These are phyloP conservation scores for Chrysolina haemoptera DNA, from an alignment of 2,888 invertebrate genomes.

Conservation along the genomic window DNA sequence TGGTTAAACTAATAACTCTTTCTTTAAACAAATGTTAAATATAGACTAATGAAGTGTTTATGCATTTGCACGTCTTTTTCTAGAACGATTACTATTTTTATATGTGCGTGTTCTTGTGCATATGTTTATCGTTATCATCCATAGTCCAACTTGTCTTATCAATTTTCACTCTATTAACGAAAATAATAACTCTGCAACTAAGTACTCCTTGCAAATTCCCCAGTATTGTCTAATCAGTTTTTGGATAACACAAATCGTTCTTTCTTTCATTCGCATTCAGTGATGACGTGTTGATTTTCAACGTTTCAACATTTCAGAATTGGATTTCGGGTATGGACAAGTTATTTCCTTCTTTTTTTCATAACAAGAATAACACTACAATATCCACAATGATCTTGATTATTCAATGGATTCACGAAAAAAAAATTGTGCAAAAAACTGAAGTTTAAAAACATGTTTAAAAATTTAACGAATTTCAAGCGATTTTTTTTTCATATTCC, in stretches of 20 bases:
- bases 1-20: slow-evolving; percentile 31
- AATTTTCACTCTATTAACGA: slow-evolving; percentile 33
- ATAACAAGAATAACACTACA: neutral
- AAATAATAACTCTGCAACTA: slow-evolving; percentile 31
- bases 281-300: neutral
- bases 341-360: neutral
- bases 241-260: neutral
- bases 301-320: neutral
- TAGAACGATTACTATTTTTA: slow-evolving; percentile 34
- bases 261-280: neutral
- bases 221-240: slow-evolving; percentile 15
- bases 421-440: no score
- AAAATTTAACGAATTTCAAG: no score
- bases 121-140: slow-evolving; percentile 34
- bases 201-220: neutral
- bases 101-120: slow-evolving; percentile 28
- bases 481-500: no score
- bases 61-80: slow-evolving; percentile 47
- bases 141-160: slow-evolving; percentile 40
- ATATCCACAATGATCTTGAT: neutral
- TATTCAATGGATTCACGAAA: no score
- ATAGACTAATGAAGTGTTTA: slow-evolving; percentile 49
- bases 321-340: neutral
- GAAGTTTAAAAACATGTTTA: no score
- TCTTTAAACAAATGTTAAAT: slow-evolving; percentile 37